Percentiles rank a stretch among this genome's conserved stretches.
These are phyloP conservation scores for Heterodera carotae DNA, from an alignment of 1,140 invertebrate species.

Conservation along the genomic window DNA sequence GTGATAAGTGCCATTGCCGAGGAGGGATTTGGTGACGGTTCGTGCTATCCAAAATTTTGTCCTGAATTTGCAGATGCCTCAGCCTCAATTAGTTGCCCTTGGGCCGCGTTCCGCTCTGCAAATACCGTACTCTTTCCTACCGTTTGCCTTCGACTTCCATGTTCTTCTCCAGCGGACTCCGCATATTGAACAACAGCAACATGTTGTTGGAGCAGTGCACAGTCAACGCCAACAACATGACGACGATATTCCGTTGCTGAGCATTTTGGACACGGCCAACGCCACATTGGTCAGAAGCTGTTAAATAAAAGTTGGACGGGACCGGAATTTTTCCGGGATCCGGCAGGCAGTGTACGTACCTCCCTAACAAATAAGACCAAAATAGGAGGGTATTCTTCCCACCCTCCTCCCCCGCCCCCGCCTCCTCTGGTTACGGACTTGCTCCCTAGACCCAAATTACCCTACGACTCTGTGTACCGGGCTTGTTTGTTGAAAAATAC, in stretches of 20 bases:
- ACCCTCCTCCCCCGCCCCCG: too few species aligned
- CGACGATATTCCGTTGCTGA: conserved; percentile 20
- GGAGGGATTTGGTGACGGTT: too few species aligned
- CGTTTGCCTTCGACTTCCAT: conserved; percentile 61
- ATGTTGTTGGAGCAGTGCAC: neutral
- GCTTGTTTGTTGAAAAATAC: too few species aligned
- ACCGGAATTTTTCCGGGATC: too few species aligned
- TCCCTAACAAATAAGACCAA: too few species aligned
- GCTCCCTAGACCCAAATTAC: too few species aligned
- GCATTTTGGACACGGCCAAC: conserved; percentile 33
- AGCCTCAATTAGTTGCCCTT: conserved; percentile 60
- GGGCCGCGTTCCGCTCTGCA: conserved; percentile 40
- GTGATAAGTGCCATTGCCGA: too few species aligned
- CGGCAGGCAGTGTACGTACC: too few species aligned
- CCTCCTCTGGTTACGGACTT: too few species aligned
- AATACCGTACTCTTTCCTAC: conserved; percentile 63
- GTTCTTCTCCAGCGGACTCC: conserved; percentile 39
- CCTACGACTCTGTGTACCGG: too few species aligned
- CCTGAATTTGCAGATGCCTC: conserved; percentile 34
- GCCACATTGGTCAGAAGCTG: conserved; percentile 14
- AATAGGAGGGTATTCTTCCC: too few species aligned
- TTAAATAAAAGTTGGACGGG: too few species aligned
- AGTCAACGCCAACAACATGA: neutral
- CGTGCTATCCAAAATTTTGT: conserved; percentile 32
- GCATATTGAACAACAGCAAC: neutral